Evolutionary conservation across 2,797 vertebrate genomes (phyloP), one percentile per base, ranked within the genome.

Genomic region (Diplodus puntazzo): DNA sequence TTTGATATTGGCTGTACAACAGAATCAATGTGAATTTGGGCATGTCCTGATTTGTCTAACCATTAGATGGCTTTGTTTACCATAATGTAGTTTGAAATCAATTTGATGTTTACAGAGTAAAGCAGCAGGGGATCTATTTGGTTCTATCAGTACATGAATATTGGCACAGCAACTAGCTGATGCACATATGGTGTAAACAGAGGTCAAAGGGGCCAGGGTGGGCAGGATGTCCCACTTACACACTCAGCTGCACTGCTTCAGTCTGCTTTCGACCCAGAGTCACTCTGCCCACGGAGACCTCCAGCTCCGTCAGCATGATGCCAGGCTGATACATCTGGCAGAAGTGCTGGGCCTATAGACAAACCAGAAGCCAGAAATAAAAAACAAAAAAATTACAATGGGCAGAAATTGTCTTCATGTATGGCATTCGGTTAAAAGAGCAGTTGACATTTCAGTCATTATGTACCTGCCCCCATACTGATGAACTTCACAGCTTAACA

Each of bases 311-410:
- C 84, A 97, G 88, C 0, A 83, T 81, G 90, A 99, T 95, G 72
- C 95, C 94, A 0, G 98, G 98, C 91, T 98, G 97, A 81, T 99
- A 97, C 90, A 97, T 95, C 18, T 96, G 95, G 93, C 97, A 98
- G 84, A 97, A 98, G 86, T 97, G 97, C 79, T 96, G 97, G 0
- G 94, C 96, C 98, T 99, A 90, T 2, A 75, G 16, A 58, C 20
- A 77, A 50, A 78, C 49, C 49, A 68, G 16, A 1, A 5, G 14
- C 8, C 45, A 52, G 12, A 12, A 48, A 18, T 13, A 17, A 17
- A 8, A 8, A 43, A 20, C 49, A 34, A 34, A 34, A 7, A 7
- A 34, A 46, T 16, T 12, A 17, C 5, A 58, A 34, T 8, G 18
- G 17, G 30, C 13, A 49, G 11, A 62, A 49, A 21, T 14, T 14